Evolutionary conservation across 2,888 invertebrate genomes (phyloP).

Genomic region (Gari tellinella): DNA sequence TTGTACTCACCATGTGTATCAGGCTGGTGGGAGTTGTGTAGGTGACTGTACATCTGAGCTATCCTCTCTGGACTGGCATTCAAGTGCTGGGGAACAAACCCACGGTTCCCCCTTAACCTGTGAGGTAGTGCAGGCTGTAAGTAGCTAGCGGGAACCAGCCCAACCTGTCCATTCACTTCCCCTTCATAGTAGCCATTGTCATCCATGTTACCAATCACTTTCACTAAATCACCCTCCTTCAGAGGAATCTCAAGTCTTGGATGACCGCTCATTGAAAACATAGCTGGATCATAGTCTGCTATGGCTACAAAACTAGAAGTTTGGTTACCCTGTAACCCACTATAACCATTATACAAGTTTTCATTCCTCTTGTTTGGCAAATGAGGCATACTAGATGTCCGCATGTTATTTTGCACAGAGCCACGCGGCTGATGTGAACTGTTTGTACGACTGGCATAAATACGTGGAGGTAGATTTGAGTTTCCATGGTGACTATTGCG

Average conservation of each 20-base stretch:
- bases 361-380: slow-evolving; percentile 15
- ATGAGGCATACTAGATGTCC: slow-evolving; percentile 12
- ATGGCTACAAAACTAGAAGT: slow-evolving; percentile 68
- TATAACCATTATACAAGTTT: slow-evolving; percentile 6
- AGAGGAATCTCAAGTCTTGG: slow-evolving; percentile 74
- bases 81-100: slow-evolving; percentile 54
- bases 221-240: slow-evolving; percentile 79
- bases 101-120: slow-evolving; percentile 41
- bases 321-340: slow-evolving; percentile 13
- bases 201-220: slow-evolving; percentile 74
- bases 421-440: not conserved
- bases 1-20: slow-evolving; percentile 55
- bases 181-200: slow-evolving; percentile 80
- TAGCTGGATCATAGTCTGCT: slow-evolving; percentile 76
- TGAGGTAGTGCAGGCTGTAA: slow-evolving; percentile 67
- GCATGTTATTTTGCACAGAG: slow-evolving; percentile 18
- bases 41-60: slow-evolving; percentile 67
- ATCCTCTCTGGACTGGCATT: slow-evolving; percentile 76
- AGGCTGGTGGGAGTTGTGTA: slow-evolving; percentile 54
- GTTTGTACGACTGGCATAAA: slow-evolving; percentile 21
- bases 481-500: slow-evolving; percentile 51
- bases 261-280: slow-evolving; percentile 76
- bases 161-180: slow-evolving; percentile 76
- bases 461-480: slow-evolving; percentile 29
- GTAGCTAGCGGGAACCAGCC: slow-evolving; percentile 80